These are phyloP conservation scores for Oscheius sp. DNA, from an alignment of 1,140 invertebrate genomes.

Conservation along the genomic window DNA sequence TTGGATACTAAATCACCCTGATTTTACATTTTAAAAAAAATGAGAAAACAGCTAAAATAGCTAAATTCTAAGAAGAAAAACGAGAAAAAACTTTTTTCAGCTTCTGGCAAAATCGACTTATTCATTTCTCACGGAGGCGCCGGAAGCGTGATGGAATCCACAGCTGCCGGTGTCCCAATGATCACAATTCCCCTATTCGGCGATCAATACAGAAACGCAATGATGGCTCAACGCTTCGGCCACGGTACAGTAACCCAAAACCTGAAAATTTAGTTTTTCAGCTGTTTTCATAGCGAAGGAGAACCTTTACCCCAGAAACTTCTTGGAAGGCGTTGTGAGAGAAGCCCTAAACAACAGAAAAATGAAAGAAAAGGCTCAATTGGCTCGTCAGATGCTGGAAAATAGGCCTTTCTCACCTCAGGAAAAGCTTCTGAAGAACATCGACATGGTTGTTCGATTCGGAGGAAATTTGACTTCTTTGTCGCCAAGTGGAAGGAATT, in stretches of 20 bases:
- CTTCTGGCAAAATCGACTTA: conserved; percentile 17
- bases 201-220: conserved; percentile 43
- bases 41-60: no score
- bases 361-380: conserved; percentile 5
- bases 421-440: background rate
- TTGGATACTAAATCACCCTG: no score
- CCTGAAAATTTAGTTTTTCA: background rate
- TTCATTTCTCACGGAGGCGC: conserved; percentile 41
- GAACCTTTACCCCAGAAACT: background rate
- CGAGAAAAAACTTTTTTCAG: conserved; percentile 26
- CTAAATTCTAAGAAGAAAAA: no score
- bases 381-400: background rate
- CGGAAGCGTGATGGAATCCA: conserved; percentile 33
- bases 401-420: background rate
- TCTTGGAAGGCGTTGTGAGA: background rate
- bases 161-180: conserved; percentile 30
- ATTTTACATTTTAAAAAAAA: no score
- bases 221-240: conserved; percentile 14
- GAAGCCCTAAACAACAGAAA: conserved; percentile 3
- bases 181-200: conserved; percentile 40
- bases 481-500: background rate
- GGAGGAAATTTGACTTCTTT: background rate
- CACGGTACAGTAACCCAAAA: background rate
- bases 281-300: background rate
- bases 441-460: background rate